Percentiles rank a stretch among this genome's conserved stretches.
Conservation (phyloP, 1,140 invertebrate genomes). For the Orussus abietinus region DNA sequence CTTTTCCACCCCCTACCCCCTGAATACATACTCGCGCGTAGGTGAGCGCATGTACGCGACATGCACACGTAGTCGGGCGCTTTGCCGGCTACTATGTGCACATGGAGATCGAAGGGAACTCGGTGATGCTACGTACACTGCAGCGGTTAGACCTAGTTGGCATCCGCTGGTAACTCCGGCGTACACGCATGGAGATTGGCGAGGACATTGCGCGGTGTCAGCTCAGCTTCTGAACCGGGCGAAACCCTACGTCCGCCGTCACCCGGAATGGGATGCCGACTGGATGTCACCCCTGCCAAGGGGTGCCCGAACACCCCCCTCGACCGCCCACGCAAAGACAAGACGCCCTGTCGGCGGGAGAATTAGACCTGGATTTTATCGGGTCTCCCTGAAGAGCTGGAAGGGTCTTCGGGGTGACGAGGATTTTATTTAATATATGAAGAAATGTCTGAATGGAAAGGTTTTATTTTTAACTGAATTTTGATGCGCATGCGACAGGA, state of each 20-base stretch:
- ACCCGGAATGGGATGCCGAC: too few relatives aligned
- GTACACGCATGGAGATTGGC: slow-evolving; percentile 33
- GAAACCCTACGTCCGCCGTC: slow-evolving; percentile 27
- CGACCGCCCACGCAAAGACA: not conserved
- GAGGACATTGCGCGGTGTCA: slow-evolving; percentile 34
- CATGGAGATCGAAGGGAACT: slow-evolving; percentile 18
- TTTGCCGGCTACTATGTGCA: slow-evolving; percentile 18
- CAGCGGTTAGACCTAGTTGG: slow-evolving; percentile 14
- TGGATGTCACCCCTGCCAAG: slow-evolving; percentile 16
- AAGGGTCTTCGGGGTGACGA: too few relatives aligned
- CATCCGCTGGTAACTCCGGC: slow-evolving; percentile 20
- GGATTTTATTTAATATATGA: too few relatives aligned
- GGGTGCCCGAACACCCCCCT: slow-evolving; percentile 19
- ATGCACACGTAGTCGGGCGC: slow-evolving; percentile 28
- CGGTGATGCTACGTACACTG: slow-evolving; percentile 4
- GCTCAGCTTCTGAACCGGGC: slow-evolving; percentile 37
- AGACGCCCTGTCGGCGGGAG: slow-evolving; percentile 4
- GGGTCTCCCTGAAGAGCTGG: too few relatives aligned
- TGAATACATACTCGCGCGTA: too few relatives aligned
- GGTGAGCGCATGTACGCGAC: too few relatives aligned
- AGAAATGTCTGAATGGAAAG: too few relatives aligned
- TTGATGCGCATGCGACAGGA: too few relatives aligned
- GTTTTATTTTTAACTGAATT: too few relatives aligned
- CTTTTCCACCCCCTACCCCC: too few relatives aligned
- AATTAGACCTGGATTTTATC: too few relatives aligned